Evolutionary conservation across 2,113 vertebrate genomes (phyloP).

Genomic region (Anolis sagrei): DNA sequence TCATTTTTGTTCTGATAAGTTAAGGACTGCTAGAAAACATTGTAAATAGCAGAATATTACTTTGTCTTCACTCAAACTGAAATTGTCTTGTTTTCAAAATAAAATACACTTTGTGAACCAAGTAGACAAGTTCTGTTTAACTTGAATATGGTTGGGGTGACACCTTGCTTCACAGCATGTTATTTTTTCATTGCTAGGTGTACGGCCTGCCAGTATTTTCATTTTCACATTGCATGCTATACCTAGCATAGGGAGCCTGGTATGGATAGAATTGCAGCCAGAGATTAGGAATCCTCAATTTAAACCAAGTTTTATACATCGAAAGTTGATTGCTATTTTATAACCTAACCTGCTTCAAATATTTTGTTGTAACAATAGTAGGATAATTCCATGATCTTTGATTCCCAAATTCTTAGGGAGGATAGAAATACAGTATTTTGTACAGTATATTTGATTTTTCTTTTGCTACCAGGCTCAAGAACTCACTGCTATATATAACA

Average conservation of each 20-base stretch:
- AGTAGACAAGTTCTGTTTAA: not conserved
- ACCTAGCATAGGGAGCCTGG: not conserved
- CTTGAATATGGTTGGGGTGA: not conserved
- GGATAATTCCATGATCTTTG: not conserved
- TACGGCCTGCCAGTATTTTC: not conserved
- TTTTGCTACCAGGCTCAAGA: not conserved
- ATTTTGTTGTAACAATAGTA: not conserved
- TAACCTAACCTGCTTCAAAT: not conserved
- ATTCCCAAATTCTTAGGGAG: not conserved
- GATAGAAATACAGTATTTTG: not conserved
- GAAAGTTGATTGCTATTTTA: not conserved
- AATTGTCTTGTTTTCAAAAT: not conserved
- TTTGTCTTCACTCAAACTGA: not conserved
- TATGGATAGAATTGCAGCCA: not conserved
- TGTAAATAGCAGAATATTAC: not conserved
- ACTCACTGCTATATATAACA: not conserved
- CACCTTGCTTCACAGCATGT: not conserved
- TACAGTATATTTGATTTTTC: not conserved
- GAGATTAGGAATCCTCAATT: not conserved
- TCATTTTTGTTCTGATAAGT: not conserved
- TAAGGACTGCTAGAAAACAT: not conserved
- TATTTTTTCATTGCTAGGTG: not conserved
- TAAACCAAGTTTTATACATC: not conserved
- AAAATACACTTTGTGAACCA: not conserved
- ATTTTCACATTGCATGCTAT: not conserved